Evolutionary conservation across 2,797 vertebrate species (phyloP), one percentile per base, ranked within the genome.

Genomic region (Decapterus maruadsi): DNA sequence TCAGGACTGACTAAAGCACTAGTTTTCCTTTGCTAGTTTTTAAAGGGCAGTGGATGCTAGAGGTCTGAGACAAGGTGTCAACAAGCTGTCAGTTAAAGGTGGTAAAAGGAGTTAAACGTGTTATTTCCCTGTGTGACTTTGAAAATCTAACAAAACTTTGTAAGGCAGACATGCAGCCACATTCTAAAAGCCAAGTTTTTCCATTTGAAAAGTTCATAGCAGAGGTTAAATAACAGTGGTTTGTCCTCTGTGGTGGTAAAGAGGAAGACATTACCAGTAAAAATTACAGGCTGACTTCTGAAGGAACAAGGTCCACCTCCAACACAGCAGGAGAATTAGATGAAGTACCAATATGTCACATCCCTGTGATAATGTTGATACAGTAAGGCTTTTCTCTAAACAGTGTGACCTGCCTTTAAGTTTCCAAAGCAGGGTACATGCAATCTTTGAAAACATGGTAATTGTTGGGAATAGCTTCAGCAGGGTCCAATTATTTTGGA

Each of bases 81-180:
- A 59, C 59, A 58, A 60, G 45, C 51, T 66, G 68, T 77, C 72
- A 70, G 68, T 81, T 81, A 78, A 66, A 72, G 68, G 54, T 56
- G 36, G 50, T 51, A 56, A 72, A 70, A 68, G 42, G 29, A 69
- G 43, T 61, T 53, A 8, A 31, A 45, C 0, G 16, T 38, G 43
- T 42, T 36, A 7, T 65, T 65, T 70, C 36, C 48, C 43, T 48
- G n/a, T 62, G 54, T 66, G 45, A 81, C 75, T 82, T 80, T 74
- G 64, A 75, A 75, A 77, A 71, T 81, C 46, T 1, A 38, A 72
- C 63, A 83, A 66, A 80, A 74, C 58, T 86, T 82, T 72, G 17
- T 26, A 67, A 68, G 46, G n/a, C 14, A 34, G 53, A 50, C 70
- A 26, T 26, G 26, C 26, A 4, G 2, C 10, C 13, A 13, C 29